A percentile compares a stretch with the other conserved stretches of the same genome.
Conservation (phyloP, 1,140 invertebrate species). For the Penaeus indicus region DNA sequence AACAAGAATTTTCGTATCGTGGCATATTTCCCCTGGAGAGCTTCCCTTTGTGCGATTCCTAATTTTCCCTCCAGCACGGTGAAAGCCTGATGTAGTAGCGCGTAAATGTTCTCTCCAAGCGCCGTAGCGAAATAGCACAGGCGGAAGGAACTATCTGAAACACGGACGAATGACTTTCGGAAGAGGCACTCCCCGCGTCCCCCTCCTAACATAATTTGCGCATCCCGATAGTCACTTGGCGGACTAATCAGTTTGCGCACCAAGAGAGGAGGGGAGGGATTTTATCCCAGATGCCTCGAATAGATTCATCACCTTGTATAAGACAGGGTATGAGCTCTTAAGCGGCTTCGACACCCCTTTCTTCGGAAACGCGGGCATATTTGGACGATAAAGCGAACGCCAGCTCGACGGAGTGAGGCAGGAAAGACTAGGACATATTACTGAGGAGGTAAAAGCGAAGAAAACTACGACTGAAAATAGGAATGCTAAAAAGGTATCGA, state of each 20-base stretch:
- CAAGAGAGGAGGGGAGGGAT: constrained; percentile 21
- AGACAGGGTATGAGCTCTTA: not conserved
- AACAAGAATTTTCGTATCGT: too few species aligned
- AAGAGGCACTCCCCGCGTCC: not conserved
- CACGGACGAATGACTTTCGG: not conserved
- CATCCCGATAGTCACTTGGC: constrained; percentile 46
- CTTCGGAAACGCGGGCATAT: not conserved
- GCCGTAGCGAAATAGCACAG: not conserved
- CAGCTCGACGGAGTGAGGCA: too few species aligned
- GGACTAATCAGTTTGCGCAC: constrained; percentile 40
- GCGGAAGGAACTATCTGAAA: not conserved
- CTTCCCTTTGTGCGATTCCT: too few species aligned
- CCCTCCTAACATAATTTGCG: constrained; percentile 48
- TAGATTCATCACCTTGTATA: constrained; percentile 25
- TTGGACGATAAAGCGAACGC: too few species aligned
- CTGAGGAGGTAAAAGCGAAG: too few species aligned
- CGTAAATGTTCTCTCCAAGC: too few species aligned
- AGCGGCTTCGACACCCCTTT: not conserved
- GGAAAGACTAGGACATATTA: too few species aligned
- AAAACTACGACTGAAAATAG: too few species aligned
- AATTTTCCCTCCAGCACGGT: too few species aligned
- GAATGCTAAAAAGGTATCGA: too few species aligned
- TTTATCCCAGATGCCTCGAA: constrained; percentile 18
- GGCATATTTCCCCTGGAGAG: too few species aligned
- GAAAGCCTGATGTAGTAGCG: too few species aligned